Conservation (phyloP, 2,888 invertebrate genomes). For the Apamea epomidion region DNA sequence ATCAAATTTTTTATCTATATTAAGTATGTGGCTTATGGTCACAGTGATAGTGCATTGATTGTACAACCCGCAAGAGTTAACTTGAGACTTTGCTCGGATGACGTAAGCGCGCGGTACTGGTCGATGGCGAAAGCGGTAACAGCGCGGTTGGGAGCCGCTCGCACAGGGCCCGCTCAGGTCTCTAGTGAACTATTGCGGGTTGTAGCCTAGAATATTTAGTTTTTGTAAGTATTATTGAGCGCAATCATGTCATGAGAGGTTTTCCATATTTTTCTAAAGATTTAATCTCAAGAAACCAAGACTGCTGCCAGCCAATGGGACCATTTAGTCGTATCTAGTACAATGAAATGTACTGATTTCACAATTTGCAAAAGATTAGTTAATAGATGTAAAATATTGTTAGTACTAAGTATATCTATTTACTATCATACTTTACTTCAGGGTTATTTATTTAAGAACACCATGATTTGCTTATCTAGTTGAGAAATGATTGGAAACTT, state of each 20-base stretch:
- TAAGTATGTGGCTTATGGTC: conserved; percentile 16
- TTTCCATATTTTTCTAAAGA: not conserved
- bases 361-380: not conserved
- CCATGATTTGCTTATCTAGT: conserved; percentile 6
- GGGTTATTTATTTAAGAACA: not conserved
- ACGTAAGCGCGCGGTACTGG: not conserved
- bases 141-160: not conserved
- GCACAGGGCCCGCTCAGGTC: not conserved
- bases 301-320: not conserved
- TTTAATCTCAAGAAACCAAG: not conserved
- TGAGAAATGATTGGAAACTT: conserved; percentile 38
- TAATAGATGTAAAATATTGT: conserved; percentile 7
- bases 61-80: not conserved
- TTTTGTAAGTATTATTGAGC: conserved; percentile 9
- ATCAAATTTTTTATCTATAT: conserved; percentile 15
- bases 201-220: conserved; percentile 13
- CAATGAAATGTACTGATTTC: not conserved
- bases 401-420: not conserved
- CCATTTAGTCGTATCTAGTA: not conserved
- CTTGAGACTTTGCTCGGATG: not conserved
- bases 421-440: not conserved
- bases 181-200: not conserved
- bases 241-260: conserved; percentile 3
- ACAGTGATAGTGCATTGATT: conserved; percentile 50
- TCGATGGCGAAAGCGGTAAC: not conserved